Conservation (phyloP, 2,888 invertebrate genomes). For the Spisula subtruncata region DNA sequence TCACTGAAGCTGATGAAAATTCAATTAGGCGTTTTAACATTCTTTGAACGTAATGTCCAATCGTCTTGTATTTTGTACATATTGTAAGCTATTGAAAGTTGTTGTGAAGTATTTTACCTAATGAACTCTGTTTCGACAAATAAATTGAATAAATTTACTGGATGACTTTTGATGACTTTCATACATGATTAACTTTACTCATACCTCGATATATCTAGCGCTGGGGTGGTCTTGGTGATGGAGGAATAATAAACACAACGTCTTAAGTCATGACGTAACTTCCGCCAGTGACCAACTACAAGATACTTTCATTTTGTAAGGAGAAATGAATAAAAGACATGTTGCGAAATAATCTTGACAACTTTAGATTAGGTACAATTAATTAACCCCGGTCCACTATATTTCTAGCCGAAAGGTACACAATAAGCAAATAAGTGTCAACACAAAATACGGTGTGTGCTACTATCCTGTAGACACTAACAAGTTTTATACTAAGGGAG, state of each 20-base stretch:
- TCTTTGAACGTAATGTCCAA: slow-evolving; percentile 2
- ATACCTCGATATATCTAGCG: neutral
- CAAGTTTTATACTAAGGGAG: slow-evolving; percentile 28
- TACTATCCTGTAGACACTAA: neutral
- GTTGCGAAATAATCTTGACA: neutral
- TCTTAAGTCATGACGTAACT: neutral
- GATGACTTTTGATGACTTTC: slow-evolving; percentile 47
- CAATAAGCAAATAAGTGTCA: neutral
- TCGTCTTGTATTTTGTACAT: slow-evolving; percentile 45
- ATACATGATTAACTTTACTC: neutral
- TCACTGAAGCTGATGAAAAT: slow-evolving; percentile 18
- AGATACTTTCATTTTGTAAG: neutral
- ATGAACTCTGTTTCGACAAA: slow-evolving; percentile 44
- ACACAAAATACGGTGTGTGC: neutral
- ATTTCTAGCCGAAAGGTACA: neutral
- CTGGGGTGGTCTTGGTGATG: slow-evolving; percentile 34
- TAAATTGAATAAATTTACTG: slow-evolving; percentile 67
- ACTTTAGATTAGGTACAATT: neutral
- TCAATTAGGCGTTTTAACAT: slow-evolving; percentile 28
- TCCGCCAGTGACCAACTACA: neutral
- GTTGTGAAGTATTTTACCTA: slow-evolving; percentile 15
- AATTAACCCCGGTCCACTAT: neutral
- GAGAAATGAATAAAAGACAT: neutral
- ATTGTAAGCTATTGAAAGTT: slow-evolving; percentile 21
- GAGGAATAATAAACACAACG: neutral